phyloP scores from a whole-genome alignment of 2,797 vertebrate genomes.

The Galagoides demidoff region DNA sequence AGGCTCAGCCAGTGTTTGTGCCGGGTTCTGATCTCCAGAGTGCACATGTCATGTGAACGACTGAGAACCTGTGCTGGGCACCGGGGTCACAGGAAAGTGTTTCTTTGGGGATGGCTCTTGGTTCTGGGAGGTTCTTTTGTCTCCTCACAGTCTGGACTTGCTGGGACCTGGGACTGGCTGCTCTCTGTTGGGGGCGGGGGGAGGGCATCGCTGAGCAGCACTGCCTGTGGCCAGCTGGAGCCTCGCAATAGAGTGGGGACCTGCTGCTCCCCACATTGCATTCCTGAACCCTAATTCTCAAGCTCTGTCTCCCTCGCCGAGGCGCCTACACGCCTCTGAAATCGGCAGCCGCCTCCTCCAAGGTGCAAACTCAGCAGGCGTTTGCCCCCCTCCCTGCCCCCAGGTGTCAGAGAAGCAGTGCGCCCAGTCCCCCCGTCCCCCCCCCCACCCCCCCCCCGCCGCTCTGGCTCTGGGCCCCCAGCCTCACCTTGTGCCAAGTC shows the following conservation, averaged over 20 bases:
- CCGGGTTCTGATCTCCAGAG: neutral
- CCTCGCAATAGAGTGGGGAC: neutral
- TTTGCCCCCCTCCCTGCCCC: neutral
- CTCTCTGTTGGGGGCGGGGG: neutral
- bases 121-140: neutral
- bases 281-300: neutral
- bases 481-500: neutral
- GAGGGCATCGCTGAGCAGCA: too few relatives aligned
- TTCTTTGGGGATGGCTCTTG: neutral
- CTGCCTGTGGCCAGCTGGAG: neutral
- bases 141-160: neutral
- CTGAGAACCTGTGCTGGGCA: neutral
- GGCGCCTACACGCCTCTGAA: conserved; percentile 46
- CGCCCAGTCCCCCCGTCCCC: neutral
- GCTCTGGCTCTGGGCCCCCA: neutral
- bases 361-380: conserved; percentile 61
- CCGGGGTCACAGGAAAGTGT: neutral
- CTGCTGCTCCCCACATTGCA: neutral
- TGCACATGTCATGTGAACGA: conserved; percentile 17
- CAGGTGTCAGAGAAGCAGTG: neutral
- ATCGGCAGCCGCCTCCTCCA: conserved; percentile 64
- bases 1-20: neutral
- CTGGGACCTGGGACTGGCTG: neutral
- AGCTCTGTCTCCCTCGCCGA: neutral
- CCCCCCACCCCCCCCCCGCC: neutral